Evolutionary conservation across 1,140 invertebrate species (phyloP), one percentile per base, ranked within the genome.

Genomic region (Magallana ariakensis): DNA sequence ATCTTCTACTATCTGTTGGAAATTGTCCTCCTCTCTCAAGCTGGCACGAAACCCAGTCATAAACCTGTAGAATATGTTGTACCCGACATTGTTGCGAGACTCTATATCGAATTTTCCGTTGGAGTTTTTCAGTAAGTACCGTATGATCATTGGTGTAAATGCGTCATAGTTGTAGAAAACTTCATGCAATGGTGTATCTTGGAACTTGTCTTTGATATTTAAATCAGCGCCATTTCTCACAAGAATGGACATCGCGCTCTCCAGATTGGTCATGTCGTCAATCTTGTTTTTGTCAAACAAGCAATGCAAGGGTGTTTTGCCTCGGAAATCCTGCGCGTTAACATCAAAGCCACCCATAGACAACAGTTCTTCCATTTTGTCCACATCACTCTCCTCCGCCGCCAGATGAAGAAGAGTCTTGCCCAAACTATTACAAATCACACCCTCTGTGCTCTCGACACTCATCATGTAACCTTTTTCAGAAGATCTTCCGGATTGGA

Each of bases 161-260:
- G 58, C 33, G 57, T 26, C n/a, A 33, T 87, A 84, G 19, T n/a
- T 57, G 13, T 83, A 55, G 57, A 87, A 87, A 4, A 84, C 86
- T 55, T 33, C 53, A 62, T 87, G 86, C 13, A 87, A 54, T 46
- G 60, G 81, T 9, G 86, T 87, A 26, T 87, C 82, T 22, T 57
- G 26, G n/a, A 87, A 83, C 19, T 87, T 54, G n/a, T 87, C 82
- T 62, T 87, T 70, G 3, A 57, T 15, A 60, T 87, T 87, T 2
- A 87, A 4, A 57, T 58, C 26, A 19, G 62, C 19, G 6, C 82
- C 86, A 15, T 16, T 33, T 8, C 80, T 53, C n/a, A 87, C 9
- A 11, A 87, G 55, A 16, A 87, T 7, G 1, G 15, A 33, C 16
- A 82, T 57, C 22, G 33, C 46, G 16, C 82, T 55, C 75, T 56